These are phyloP conservation scores for Drosophila imparisetae DNA, from an alignment of 2,888 invertebrate genomes.

Conservation along the genomic window DNA sequence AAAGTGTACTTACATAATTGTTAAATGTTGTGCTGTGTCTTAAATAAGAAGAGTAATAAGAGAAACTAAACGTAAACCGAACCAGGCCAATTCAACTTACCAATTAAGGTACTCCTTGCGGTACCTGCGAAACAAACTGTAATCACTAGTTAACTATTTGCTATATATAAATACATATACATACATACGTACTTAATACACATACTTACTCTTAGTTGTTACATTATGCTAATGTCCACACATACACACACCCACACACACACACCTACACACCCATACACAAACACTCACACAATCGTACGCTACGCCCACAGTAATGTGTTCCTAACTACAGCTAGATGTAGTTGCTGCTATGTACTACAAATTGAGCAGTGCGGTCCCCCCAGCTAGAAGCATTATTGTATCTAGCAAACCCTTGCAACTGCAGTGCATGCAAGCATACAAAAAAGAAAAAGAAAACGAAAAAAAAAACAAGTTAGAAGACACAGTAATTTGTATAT, in stretches of 20 bases:
- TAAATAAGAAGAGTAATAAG: constrained; percentile 22
- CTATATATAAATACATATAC: constrained; percentile 4
- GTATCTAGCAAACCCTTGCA: not conserved
- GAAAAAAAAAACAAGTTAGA: not conserved
- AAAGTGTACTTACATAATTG: constrained; percentile 70
- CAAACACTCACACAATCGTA: constrained; percentile 1
- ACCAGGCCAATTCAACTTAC: constrained; percentile 50
- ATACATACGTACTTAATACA: constrained; percentile 1
- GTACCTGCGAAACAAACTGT: constrained; percentile 26
- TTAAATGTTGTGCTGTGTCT: constrained; percentile 71
- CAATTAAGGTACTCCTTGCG: constrained; percentile 18
- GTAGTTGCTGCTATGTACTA: constrained; percentile 15
- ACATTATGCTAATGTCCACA: constrained; percentile 6
- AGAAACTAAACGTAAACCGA: constrained; percentile 22
- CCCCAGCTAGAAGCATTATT: constrained; percentile 21
- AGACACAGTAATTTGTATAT: constrained; percentile 1
- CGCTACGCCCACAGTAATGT: constrained; percentile 49
- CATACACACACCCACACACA: constrained; percentile 7
- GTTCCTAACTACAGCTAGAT: constrained; percentile 57
- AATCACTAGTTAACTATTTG: constrained; percentile 29
- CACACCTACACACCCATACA: constrained; percentile 8
- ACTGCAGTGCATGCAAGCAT: not conserved
- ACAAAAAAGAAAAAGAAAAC: not conserved
- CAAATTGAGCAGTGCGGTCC: constrained; percentile 16
- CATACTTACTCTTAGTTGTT: constrained; percentile 19